These are phyloP conservation scores for Solea senegalensis DNA, from an alignment of 2,113 vertebrate species.

Conservation along the genomic window DNA sequence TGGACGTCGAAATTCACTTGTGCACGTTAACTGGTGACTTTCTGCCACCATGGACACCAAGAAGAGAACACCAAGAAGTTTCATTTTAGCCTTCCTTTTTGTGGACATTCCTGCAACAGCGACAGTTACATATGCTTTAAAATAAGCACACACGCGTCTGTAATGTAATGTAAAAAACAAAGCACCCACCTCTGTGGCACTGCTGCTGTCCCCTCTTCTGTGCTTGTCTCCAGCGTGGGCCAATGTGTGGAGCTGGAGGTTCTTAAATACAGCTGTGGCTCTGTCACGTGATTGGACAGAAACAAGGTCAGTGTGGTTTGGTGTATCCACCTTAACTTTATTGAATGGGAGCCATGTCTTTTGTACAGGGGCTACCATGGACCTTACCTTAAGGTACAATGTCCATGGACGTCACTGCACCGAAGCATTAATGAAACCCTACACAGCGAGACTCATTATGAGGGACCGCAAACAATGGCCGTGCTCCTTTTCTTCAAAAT, in stretches of 20 bases:
- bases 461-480: conserved; percentile 49
- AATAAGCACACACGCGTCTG: not conserved
- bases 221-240: conserved; percentile 14
- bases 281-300: conserved; percentile 53
- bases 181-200: conserved; percentile 35
- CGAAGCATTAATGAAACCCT: conserved; percentile 50
- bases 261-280: conserved; percentile 63
- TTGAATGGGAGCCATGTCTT: conserved; percentile 47
- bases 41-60: conserved; percentile 46
- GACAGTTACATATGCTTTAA: not conserved
- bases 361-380: conserved; percentile 46
- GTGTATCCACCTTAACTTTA: conserved; percentile 36
- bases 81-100: conserved; percentile 43
- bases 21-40: conserved; percentile 46
- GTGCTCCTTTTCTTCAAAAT: conserved; percentile 46
- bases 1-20: conserved; percentile 44
- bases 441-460: conserved; percentile 52
- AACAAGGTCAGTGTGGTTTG: conserved; percentile 65
- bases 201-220: not conserved
- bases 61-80: conserved; percentile 40
- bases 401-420: not conserved
- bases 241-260: not conserved
- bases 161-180: not conserved
- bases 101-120: conserved; percentile 27
- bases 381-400: conserved; percentile 34